Conservation (phyloP, 2,113 vertebrate species). For the Hippocampus mohnikei region DNA sequence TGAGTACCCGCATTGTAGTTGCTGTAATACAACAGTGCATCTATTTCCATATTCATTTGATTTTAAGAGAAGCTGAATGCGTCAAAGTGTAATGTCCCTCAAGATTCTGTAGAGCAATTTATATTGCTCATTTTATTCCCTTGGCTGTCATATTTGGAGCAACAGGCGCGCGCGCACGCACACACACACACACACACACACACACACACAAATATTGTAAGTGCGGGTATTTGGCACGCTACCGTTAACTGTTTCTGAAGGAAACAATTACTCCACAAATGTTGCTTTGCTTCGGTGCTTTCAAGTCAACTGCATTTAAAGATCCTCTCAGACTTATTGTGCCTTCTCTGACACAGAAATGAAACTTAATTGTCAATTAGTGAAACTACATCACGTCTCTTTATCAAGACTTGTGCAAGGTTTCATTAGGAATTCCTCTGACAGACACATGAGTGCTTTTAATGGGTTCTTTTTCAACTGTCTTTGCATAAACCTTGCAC, state of each 20-base stretch:
- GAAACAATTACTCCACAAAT: constrained; percentile 35
- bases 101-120: not conserved
- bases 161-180: not conserved
- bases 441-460: constrained; percentile 46
- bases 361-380: constrained; percentile 51
- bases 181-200: not conserved
- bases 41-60: not conserved
- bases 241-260: constrained; percentile 24
- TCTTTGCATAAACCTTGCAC: constrained; percentile 43
- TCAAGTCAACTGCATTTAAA: constrained; percentile 43
- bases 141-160: not conserved
- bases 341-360: constrained; percentile 32
- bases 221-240: not conserved
- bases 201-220: not conserved
- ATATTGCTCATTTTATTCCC: not conserved
- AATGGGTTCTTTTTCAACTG: constrained; percentile 45
- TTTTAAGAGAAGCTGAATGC: not conserved
- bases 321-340: constrained; percentile 34
- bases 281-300: constrained; percentile 40
- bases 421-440: constrained; percentile 47
- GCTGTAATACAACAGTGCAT: not conserved
- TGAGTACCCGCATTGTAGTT: not conserved
- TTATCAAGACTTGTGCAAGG: constrained; percentile 35
- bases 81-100: not conserved
- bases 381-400: constrained; percentile 39